Evolutionary conservation across 2,113 vertebrate species (phyloP).

Genomic region (Rafetus swinhoei): DNA sequence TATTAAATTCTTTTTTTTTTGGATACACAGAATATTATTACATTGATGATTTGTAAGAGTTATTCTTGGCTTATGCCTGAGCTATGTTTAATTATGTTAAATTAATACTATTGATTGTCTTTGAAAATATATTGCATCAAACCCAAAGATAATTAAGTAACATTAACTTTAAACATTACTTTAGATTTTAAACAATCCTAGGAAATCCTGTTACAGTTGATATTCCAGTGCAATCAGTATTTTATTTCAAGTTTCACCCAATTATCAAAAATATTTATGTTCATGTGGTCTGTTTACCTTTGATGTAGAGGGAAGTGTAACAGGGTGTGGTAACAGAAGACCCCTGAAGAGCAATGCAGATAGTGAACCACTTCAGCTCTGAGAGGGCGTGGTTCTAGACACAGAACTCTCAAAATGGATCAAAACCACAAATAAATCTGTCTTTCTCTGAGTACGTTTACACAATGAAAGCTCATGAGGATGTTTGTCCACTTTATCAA

Average conservation of each 20-base stretch:
- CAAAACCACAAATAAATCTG: too few species aligned
- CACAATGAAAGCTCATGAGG: too few species aligned
- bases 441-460: too few species aligned
- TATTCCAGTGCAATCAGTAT: not conserved
- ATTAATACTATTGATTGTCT: not conserved
- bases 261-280: not conserved
- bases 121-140: not conserved
- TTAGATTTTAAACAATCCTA: not conserved
- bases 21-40: not conserved
- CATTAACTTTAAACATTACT: conserved; percentile 8
- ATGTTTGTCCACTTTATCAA: too few species aligned
- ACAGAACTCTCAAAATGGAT: too few species aligned
- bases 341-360: too few species aligned
- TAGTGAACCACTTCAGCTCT: too few species aligned
- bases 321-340: too few species aligned
- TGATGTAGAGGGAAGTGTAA: not conserved
- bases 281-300: not conserved
- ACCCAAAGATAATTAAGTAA: not conserved
- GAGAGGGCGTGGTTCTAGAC: too few species aligned
- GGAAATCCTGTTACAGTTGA: conserved; percentile 37
- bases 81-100: conserved; percentile 23
- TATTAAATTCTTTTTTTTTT: not conserved
- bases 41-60: not conserved
- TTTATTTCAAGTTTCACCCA: conserved; percentile 26
- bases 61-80: not conserved